These are phyloP conservation scores for Loripinus fragilis DNA, from an alignment of 2,888 invertebrate genomes.

Conservation along the genomic window DNA sequence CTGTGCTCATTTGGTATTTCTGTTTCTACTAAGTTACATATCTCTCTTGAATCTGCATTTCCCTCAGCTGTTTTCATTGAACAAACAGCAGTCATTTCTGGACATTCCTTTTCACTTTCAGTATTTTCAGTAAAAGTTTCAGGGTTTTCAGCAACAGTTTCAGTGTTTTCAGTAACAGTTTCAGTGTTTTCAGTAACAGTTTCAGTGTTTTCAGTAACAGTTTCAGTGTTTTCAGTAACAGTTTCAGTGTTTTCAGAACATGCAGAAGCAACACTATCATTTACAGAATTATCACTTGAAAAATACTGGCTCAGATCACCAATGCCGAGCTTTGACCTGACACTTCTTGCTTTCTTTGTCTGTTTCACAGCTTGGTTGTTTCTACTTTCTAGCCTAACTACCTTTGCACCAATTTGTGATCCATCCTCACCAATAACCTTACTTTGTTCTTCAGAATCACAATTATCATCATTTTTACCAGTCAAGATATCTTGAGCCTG, in stretches of 20 bases:
- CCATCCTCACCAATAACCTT: background rate
- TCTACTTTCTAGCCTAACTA: background rate
- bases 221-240: background rate
- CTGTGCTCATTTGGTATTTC: background rate
- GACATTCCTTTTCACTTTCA: background rate
- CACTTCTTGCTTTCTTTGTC: background rate
- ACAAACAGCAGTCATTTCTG: background rate
- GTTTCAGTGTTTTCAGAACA: background rate
- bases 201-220: background rate
- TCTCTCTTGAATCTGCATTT: background rate
- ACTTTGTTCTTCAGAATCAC: no score
- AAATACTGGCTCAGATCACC: slow-evolving; percentile 12
- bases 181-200: no score
- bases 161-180: background rate
- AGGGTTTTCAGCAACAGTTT: background rate
- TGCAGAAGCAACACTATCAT: no score
- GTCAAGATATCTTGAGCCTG: background rate
- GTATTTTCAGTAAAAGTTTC: background rate
- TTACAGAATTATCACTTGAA: background rate
- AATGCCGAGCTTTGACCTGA: background rate
- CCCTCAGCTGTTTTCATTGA: background rate
- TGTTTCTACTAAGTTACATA: background rate
- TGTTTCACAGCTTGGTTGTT: background rate
- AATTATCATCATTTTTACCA: background rate
- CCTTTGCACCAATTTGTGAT: background rate